Evolutionary conservation across 2,797 vertebrate species (phyloP).

Genomic region (Alauda arvensis): DNA sequence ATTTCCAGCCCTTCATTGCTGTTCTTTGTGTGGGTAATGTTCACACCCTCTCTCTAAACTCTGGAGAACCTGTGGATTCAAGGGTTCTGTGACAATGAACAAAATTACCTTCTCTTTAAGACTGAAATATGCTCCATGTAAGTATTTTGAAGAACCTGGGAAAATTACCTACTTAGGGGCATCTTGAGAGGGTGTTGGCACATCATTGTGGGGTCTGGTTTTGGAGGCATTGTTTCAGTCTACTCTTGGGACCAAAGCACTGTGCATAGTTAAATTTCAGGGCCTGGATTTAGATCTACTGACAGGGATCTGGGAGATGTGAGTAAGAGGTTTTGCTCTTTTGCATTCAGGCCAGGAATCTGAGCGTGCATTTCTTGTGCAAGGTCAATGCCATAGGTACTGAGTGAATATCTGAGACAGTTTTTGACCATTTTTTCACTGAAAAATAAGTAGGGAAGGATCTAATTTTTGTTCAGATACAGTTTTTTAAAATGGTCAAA

Average conservation of each 20-base stretch:
- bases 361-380: fast-evolving
- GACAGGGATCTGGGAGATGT: fast-evolving
- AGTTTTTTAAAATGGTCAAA: background rate
- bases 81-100: background rate
- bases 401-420: background rate
- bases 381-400: background rate
- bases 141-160: background rate
- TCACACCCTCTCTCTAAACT: background rate
- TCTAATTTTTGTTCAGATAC: background rate
- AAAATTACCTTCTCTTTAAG: background rate
- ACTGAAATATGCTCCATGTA: background rate
- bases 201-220: background rate
- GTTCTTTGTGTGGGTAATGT: background rate
- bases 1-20: background rate
- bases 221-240: background rate
- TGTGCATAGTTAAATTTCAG: background rate
- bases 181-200: background rate
- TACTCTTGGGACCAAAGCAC: background rate
- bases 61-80: background rate
- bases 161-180: background rate
- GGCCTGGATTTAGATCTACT: background rate
- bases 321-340: background rate
- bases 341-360: background rate
- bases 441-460: background rate
- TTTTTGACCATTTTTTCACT: background rate